Evolutionary conservation across 2,113 vertebrate species (phyloP), one percentile per base, ranked within the genome.

Genomic region (Rhineura floridana): DNA sequence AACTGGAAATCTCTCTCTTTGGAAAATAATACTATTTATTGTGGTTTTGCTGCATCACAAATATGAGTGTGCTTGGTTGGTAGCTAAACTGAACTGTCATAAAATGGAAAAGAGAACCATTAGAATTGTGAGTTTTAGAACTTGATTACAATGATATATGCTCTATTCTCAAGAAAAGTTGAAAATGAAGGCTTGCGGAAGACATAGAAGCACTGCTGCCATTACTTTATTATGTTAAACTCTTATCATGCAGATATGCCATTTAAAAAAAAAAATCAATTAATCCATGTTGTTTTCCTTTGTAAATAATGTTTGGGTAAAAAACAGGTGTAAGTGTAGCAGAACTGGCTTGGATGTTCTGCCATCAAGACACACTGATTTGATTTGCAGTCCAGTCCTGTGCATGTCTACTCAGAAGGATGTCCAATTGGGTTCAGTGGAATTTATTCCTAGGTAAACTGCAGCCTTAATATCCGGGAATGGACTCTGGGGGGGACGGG

Each of bases 1-100:
- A 94, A 95, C 91, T 93, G 69, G 94, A 96, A 96, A 93, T 93
- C 85, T 89, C 62, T 62, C 87, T 89, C 86, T 63, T 50, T 55
- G 83, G 84, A 95, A 95, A 91, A 94, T 89, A 90, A 90, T 75
- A 93, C 79, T 88, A 92, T 88, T 94, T 93, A 90, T 67, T 46
- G 77, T 93, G 85, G 75, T 93, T 92, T 95, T 62, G 69, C 87
- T 95, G 91, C 62, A 83, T 88, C 82, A 93, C 88, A 90, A 91
- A 92, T 92, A 80, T 55, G 39, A 76, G 70, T 76, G 89, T 8
- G 59, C 33, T 4, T 89, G 50, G 70, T 4, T 89, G 50, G 70
- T 93, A 42, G 87, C 52, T 69, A 48, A 82, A 46, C 89, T 85
- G 52, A 44, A 85, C 88, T 89, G 79, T 91, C 46, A 63, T 81